Evolutionary conservation across 2,113 vertebrate genomes (phyloP), one percentile per base, ranked within the genome.

Genomic region (Xyrauchen texanus): DNA sequence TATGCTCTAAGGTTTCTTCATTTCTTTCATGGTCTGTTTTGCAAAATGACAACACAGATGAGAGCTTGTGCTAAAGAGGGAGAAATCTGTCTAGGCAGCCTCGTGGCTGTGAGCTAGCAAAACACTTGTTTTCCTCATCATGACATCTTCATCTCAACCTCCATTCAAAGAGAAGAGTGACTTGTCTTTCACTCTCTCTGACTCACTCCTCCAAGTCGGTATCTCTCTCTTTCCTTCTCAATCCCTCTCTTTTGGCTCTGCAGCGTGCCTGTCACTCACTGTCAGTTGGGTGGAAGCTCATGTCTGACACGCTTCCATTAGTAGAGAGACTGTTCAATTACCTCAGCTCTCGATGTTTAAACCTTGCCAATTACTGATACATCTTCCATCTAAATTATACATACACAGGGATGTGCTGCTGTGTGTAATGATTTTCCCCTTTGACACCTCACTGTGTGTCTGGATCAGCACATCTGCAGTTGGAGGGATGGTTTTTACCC

Each of bases 251-350:
- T 44, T n/a, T 34, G 21, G 21, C 61, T 76, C 64, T 68, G 44
- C 60, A 82, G 66, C 16, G 63, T 79, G 57, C 61, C 89, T 80
- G 86, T 91, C 86, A 84, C 61, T 87, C 86, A 85, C 74, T 79
- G 88, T 92, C 90, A 84, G 85, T 79, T 82, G 87, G 88, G 84
- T 90, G 89, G 86, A 91, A 88, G 90, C 86, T 86, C 87, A 88
- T 91, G 89, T 92, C 92, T 88, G 92, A 93, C 91, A 93, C 87
- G 88, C 92, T 92, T 90, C 91, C 90, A 93, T 93, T 92, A 93
- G 91, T 85, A 88, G 84, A 83, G 86, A 91, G 88, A 91, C 92
- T 92, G 91, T 93, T 93, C 91, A 93, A 92, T 92, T 92, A 92
- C 90, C 87, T 90, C 88, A 87, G 91, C 90, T 92, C 87, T 87